Evolutionary conservation across 2,113 vertebrate genomes (phyloP).

Genomic region (Psilopsiagon aurifrons): DNA sequence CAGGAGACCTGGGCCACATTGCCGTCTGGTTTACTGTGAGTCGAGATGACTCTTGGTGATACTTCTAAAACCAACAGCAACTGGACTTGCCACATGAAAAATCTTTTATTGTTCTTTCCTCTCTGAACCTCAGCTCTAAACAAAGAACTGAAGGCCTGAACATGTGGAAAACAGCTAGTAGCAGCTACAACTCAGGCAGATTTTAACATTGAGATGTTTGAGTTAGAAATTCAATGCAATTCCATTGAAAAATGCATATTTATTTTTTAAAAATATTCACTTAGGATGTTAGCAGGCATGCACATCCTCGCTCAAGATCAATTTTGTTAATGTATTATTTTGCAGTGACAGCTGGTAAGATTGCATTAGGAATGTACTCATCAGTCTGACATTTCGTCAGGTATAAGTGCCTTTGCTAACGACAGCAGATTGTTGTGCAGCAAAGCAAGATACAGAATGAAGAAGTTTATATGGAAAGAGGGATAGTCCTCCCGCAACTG

Average conservation of each 20-base stretch:
- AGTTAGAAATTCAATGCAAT: background rate
- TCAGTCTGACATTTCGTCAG: background rate
- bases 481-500: background rate
- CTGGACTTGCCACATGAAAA: background rate
- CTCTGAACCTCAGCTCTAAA: background rate
- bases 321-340: background rate
- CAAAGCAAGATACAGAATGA: background rate
- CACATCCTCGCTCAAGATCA: background rate
- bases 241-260: background rate
- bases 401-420: background rate
- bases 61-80: background rate
- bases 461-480: background rate
- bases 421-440: background rate
- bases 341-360: background rate
- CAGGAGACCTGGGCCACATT: background rate
- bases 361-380: background rate
- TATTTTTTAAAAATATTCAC: background rate
- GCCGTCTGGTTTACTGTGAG: background rate
- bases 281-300: background rate
- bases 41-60: background rate
- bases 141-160: background rate
- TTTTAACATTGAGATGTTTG: accelerated
- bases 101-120: background rate
- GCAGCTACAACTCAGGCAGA: background rate
- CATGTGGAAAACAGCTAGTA: background rate